Evolutionary conservation across 1,140 invertebrate genomes (phyloP).

Genomic region (Liolophura sinensis): DNA sequence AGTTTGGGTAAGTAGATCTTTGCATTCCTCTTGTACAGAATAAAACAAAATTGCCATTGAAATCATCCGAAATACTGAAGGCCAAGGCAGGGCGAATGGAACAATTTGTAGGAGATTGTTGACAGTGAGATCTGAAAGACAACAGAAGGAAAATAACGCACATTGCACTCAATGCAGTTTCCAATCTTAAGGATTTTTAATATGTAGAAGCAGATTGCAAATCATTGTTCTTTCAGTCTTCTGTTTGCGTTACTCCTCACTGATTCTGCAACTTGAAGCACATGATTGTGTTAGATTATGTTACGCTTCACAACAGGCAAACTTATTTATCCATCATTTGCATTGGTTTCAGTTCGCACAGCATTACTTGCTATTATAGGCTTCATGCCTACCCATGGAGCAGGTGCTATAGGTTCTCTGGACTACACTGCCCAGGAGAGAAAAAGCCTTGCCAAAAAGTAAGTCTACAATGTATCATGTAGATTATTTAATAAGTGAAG

Average conservation of each 20-base stretch:
- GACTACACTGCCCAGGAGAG: slow-evolving; percentile 86
- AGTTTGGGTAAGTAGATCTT: too few species aligned
- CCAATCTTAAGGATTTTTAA: too few species aligned
- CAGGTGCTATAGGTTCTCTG: slow-evolving; percentile 87
- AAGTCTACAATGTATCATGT: slow-evolving; percentile 22
- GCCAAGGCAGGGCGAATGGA: too few species aligned
- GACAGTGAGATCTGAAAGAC: too few species aligned
- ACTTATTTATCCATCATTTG: slow-evolving; percentile 5
- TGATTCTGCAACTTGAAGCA: neutral
- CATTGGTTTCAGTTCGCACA: slow-evolving; percentile 73
- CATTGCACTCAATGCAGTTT: too few species aligned
- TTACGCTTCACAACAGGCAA: neutral
- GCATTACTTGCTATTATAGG: slow-evolving; percentile 86
- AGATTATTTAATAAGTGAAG: too few species aligned
- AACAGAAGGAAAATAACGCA: too few species aligned
- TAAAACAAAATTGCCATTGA: too few species aligned
- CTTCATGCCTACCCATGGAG: slow-evolving; percentile 88
- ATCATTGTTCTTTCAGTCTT: neutral
- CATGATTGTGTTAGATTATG: neutral
- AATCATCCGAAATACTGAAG: too few species aligned
- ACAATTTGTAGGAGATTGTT: too few species aligned
- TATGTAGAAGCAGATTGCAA: too few species aligned
- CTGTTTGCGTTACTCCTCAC: neutral
- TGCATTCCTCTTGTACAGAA: too few species aligned
- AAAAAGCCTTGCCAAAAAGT: slow-evolving; percentile 79